phyloP scores from a whole-genome alignment of 1,140 invertebrate genomes.

The Patella vulgata region DNA sequence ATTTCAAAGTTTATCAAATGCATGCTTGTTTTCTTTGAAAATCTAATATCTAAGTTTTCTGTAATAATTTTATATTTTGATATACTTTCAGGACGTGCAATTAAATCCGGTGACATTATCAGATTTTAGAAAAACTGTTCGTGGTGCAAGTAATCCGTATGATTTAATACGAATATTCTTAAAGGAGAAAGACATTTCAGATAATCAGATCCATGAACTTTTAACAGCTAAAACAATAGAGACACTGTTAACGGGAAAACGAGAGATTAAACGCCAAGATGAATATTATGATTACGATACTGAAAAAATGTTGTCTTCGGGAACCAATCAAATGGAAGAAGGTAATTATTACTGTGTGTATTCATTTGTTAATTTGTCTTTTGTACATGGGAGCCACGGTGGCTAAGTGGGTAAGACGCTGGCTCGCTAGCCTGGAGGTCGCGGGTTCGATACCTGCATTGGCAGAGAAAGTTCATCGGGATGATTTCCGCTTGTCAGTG shows the following conservation, averaged over 20 bases:
- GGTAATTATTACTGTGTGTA: conserved; percentile 5
- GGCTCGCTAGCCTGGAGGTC: no score
- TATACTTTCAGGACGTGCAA: conserved; percentile 11
- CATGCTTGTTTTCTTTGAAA: no score
- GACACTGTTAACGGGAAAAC: conserved; percentile 1
- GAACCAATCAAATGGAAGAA: conserved; percentile 8
- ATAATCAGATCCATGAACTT: conserved; percentile 11
- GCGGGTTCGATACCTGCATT: no score
- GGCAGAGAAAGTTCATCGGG: no score
- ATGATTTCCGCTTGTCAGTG: no score
- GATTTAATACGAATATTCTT: conserved; percentile 24
- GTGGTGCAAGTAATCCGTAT: background rate
- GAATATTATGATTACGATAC: conserved; percentile 9
- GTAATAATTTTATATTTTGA: no score
- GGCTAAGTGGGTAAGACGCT: no score
- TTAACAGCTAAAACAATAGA: background rate
- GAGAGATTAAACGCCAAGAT: background rate
- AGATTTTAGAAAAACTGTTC: conserved; percentile 13
- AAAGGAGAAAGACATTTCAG: conserved; percentile 14
- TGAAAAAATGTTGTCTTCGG: background rate
- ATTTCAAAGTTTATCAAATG: no score
- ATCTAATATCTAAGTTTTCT: no score
- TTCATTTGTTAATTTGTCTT: conserved; percentile 8
- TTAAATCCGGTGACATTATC: conserved; percentile 13
- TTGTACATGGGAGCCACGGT: background rate